These are phyloP conservation scores for Heliconius cydno DNA, from an alignment of 2,888 invertebrate genomes.

Conservation along the genomic window DNA sequence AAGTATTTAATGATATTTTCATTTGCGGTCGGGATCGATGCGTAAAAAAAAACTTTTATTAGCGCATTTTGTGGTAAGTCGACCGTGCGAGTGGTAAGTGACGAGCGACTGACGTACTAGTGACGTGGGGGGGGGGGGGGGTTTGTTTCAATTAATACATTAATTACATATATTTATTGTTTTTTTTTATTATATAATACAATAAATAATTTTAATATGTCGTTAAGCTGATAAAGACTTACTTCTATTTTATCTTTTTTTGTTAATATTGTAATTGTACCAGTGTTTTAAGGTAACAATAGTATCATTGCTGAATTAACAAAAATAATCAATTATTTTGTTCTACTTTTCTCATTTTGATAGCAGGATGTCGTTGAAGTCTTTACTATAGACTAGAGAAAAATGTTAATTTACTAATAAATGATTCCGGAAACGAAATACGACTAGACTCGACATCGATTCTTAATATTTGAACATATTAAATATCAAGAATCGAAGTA, in stretches of 20 bases:
- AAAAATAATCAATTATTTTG: neutral
- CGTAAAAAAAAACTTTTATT: conserved; percentile 76
- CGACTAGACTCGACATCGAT: too few relatives aligned
- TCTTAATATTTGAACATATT: too few relatives aligned
- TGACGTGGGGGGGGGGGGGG: conserved; percentile 39
- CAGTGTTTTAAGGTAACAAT: neutral
- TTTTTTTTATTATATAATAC: neutral
- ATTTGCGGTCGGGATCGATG: conserved; percentile 52
- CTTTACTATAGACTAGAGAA: neutral
- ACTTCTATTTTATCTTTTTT: too few relatives aligned
- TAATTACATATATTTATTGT: neutral
- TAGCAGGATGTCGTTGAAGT: conserved; percentile 7
- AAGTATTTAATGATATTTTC: conserved; percentile 50
- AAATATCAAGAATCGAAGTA: too few relatives aligned
- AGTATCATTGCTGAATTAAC: neutral
- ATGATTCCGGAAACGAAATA: neutral
- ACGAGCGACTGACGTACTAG: conserved; percentile 64
- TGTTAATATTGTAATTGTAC: too few relatives aligned
- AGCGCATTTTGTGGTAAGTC: conserved; percentile 72
- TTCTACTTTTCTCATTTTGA: neutral
- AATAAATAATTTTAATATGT: too few relatives aligned
- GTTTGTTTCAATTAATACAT: neutral
- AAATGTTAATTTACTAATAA: neutral
- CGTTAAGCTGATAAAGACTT: too few relatives aligned
- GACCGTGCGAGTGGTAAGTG: conserved; percentile 73